Base-by-base conservation (phyloP, 2,113 vertebrate species). In the Psittacula cyanocephala region DNA sequence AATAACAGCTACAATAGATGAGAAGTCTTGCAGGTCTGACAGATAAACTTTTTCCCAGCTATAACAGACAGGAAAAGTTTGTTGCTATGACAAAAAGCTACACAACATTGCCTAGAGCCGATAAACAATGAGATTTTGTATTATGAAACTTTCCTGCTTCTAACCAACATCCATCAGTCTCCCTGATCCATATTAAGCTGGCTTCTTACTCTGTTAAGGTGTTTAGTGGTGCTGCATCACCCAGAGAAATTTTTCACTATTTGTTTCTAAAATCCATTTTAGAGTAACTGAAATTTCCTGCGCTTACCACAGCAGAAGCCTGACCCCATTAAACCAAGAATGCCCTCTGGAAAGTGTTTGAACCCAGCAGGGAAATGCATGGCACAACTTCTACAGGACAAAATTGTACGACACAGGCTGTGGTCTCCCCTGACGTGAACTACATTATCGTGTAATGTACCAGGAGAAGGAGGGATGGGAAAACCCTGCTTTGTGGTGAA, bases 51-150 rank as follows among this genome's bases (percentile, higher is more conserved):
- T 37, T 78, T 87, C 46, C 46, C 35, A 91, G 89, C 74, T 70
- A 12, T 70, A 77, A 84, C 60, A 84, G 83, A 88, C 55, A 88
- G 47, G 69, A 67, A 31, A 89, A 74, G 22, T 15, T 77, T 89
- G 65, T 72, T 86, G 47, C 57, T 57, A 5, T 39, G 77, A 88
- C 76, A 81, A 67, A 92, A 92, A 92, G 47, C 41, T 39, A 68
- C 81, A 70, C 27, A 77, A 55, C 55, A 20, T 71, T n/a, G 81
- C 91, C 93, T 91, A 55, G 78, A 92, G 89, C 80, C 90, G 53
- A 65, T 79, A 87, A 92, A 88, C 80, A 88, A 79, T 50, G 39
- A 92, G 44, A 86, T 81, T 87, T 91, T 59, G 11, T 46, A 84
- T 78, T 76, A 86, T 75, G 29, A 84, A 93, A 75, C 50, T 63